A percentile compares a stretch with the other conserved stretches of the same genome.
Conservation (phyloP, 2,888 invertebrate genomes). For the Sycophila texana region DNA sequence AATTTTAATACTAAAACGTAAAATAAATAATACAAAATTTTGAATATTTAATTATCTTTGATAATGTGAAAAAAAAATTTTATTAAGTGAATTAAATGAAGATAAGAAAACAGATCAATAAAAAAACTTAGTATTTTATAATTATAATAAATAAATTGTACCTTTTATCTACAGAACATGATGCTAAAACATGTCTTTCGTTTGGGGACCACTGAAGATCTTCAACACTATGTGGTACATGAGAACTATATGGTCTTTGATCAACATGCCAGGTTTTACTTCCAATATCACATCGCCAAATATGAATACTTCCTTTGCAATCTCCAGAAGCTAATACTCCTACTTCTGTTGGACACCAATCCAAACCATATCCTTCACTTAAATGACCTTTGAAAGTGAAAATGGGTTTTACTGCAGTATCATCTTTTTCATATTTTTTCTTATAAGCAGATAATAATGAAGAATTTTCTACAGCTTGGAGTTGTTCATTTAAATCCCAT, state of each 20-base stretch:
- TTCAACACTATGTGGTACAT: slow-evolving; percentile 93
- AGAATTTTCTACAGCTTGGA: slow-evolving; percentile 88
- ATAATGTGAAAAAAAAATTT: slow-evolving; percentile 30
- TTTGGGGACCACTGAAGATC: slow-evolving; percentile 99
- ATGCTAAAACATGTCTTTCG: slow-evolving; percentile 91
- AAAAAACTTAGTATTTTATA: slow-evolving; percentile 6
- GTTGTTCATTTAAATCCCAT: slow-evolving; percentile 90
- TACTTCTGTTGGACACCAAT: slow-evolving; percentile 89
- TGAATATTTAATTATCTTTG: slow-evolving; percentile 13
- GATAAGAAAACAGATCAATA: background rate
- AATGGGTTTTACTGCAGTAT: slow-evolving; percentile 81
- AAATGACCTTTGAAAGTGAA: slow-evolving; percentile 94
- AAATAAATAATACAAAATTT: too few species aligned
- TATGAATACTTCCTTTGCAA: slow-evolving; percentile 93
- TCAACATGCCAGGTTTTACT: slow-evolving; percentile 88
- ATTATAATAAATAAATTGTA: slow-evolving; percentile 61
- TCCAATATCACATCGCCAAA: slow-evolving; percentile 88
- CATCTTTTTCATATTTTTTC: slow-evolving; percentile 77
- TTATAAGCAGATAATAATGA: slow-evolving; percentile 81
- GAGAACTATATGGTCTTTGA: slow-evolving; percentile 90
- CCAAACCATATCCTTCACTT: slow-evolving; percentile 95
- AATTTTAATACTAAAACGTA: slow-evolving; percentile 84
- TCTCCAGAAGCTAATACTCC: slow-evolving; percentile 96
- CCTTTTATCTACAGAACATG: slow-evolving; percentile 91
- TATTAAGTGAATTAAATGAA: background rate